Conservation (phyloP, 2,888 invertebrate species). For the Microchrysa polita region DNA sequence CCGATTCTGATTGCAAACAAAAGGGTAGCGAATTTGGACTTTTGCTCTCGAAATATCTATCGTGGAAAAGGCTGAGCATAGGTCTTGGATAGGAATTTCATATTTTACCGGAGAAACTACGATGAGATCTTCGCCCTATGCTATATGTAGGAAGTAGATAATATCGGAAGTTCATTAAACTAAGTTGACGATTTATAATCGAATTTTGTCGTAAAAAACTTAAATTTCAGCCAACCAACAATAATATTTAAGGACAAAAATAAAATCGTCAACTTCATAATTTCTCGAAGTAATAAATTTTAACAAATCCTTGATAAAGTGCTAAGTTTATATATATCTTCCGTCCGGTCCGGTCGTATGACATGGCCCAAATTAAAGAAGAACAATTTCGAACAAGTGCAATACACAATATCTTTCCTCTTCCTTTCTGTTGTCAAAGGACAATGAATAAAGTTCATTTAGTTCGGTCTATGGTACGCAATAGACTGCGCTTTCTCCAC, state of each 20-base stretch:
- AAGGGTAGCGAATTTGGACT: slow-evolving; percentile 44
- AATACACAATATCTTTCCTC: no score
- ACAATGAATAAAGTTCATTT: slow-evolving; percentile 48
- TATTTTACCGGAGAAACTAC: not conserved
- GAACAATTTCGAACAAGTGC: no score
- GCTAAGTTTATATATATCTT: slow-evolving; percentile 44
- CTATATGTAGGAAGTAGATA: not conserved
- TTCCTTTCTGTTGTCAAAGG: no score
- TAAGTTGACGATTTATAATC: not conserved
- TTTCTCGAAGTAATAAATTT: not conserved
- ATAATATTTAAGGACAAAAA: not conserved
- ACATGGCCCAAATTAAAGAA: no score
- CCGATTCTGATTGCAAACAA: slow-evolving; percentile 20
- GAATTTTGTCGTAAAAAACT: no score
- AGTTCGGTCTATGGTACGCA: slow-evolving; percentile 53
- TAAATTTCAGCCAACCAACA: no score
- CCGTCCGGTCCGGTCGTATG: not conserved
- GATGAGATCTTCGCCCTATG: not conserved
- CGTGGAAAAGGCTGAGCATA: not conserved
- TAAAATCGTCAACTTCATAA: not conserved
- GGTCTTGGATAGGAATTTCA: not conserved
- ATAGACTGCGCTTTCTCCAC: slow-evolving; percentile 63
- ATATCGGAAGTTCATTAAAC: not conserved
- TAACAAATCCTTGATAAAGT: slow-evolving; percentile 2
- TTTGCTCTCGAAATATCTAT: not conserved